Evolutionary conservation across 2,888 invertebrate genomes (phyloP).

Genomic region (Crossocerus cetratus): DNA sequence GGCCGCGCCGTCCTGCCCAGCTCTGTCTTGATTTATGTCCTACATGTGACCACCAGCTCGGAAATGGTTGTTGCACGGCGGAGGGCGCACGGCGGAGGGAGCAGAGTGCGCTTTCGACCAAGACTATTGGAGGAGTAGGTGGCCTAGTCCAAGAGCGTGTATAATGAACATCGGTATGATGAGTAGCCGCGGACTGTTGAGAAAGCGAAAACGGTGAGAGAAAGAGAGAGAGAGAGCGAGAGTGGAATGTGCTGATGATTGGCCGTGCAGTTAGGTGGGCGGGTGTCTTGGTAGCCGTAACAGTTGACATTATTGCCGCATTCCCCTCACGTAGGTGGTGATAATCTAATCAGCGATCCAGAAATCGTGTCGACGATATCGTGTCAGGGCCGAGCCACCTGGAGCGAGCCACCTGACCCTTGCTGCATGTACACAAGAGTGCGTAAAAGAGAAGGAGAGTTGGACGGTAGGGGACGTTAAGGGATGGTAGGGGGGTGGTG

Average conservation of each 20-base stretch:
- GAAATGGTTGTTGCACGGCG: conserved; percentile 2
- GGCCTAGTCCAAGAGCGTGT: background rate
- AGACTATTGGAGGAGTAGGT: background rate
- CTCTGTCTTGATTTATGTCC: conserved; percentile 17
- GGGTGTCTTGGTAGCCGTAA: background rate
- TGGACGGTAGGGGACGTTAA: conserved; percentile 6
- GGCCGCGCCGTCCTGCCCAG: too few species aligned
- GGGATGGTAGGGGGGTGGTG: background rate
- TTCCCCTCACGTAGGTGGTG: conserved; percentile 42
- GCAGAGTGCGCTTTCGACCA: background rate
- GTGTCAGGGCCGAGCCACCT: conserved; percentile 61
- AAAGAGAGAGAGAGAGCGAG: too few species aligned
- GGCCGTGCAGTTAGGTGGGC: background rate
- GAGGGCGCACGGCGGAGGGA: background rate
- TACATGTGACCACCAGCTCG: background rate
- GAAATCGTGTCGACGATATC: conserved; percentile 55
- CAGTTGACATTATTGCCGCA: background rate
- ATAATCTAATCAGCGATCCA: conserved; percentile 58
- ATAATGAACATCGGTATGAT: too few species aligned
- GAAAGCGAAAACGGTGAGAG: too few species aligned
- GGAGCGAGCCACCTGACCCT: conserved; percentile 62
- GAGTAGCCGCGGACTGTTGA: too few species aligned
- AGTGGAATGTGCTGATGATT: too few species aligned
- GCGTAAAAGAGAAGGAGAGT: conserved; percentile 25
- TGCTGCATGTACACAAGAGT: conserved; percentile 34